phyloP scores from a whole-genome alignment of 2,888 invertebrate genomes.

The Pristionchus maxplancki region DNA sequence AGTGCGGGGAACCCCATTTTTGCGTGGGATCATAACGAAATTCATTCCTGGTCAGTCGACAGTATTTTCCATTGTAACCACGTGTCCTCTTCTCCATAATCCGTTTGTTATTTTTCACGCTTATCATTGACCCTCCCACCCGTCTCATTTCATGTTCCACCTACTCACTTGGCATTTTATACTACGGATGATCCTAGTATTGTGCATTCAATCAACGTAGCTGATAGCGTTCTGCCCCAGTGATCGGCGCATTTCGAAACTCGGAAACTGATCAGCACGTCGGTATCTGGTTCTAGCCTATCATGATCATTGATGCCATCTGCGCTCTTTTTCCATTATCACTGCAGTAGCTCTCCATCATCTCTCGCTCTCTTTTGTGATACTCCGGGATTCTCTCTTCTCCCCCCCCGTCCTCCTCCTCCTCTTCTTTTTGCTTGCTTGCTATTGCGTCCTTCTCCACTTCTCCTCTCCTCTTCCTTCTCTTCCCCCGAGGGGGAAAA shows the following conservation, averaged over 20 bases:
- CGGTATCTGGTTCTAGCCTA: not conserved
- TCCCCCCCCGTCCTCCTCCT: not conserved
- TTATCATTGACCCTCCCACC: not conserved
- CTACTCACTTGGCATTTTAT: not conserved
- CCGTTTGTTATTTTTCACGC: constrained; percentile 2
- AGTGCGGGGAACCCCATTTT: too few species aligned
- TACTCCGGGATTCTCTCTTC: constrained; percentile 10
- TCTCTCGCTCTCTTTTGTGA: not conserved
- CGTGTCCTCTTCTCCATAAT: not conserved
- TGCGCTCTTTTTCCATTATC: not conserved
- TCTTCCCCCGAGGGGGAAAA: not conserved
- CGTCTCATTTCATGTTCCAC: not conserved
- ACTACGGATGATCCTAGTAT: not conserved
- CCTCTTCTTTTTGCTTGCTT: constrained; percentile 12
- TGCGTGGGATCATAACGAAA: not conserved
- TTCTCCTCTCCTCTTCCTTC: not conserved
- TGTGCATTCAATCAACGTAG: too few species aligned
- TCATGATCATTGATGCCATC: not conserved
- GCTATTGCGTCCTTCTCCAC: not conserved
- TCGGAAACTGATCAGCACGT: not conserved
- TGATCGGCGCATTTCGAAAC: not conserved
- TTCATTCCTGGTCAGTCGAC: not conserved
- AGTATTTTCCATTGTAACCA: not conserved
- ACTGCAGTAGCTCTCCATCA: not conserved
- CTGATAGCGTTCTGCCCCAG: not conserved